Base-by-base conservation (phyloP, 2,888 invertebrate genomes). In the Latheticus oryzae region DNA sequence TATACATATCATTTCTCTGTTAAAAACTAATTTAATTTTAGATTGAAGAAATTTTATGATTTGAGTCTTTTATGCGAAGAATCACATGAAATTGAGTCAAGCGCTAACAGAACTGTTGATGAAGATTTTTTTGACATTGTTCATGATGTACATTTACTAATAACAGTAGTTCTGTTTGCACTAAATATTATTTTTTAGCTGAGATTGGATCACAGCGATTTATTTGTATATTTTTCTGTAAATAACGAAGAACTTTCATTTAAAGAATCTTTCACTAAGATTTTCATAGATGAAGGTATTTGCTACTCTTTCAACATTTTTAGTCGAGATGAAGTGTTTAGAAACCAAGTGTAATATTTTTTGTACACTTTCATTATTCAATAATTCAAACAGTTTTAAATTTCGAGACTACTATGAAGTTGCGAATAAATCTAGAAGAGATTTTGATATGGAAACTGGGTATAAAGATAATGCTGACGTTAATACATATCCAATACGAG, bases 261-360 rank as follows among this genome's bases (percentile, higher is more conserved):
- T 66, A 71, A 79, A 0, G 76, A 82, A 1, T 73, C 86, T 2
- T 88, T 89, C 68, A 81, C 79, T 0, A 84, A 85, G 1, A 83
- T 86, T 43, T 63, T 88, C 35, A 88, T 88, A 0, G 88, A 88
- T 64, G 88, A 88, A 72, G 89, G 89, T 0, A 78, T 87, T 3
- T 89, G 89, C 68, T 88, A 85, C 60, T 86, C 87, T 1, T 89
- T 88, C 66, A 89, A 89, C 65, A 84, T 85, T 32, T 72, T 89
- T 47, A 82, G 83, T 35, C 79, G 82, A 1, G 76, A 79, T 0
- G 83, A 87, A 61, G 77, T 88, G 13, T 86, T 84, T 62, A 79
- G 83, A 42, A 65, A 78, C 12, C 80, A 84, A 43, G 81, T 82
- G 84, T 83, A 76, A 72, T n/a, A 21, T 38, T 11, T n/a, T n/a